These are phyloP conservation scores for Upupa epops DNA, from an alignment of 2,113 vertebrate species.

Conservation along the genomic window DNA sequence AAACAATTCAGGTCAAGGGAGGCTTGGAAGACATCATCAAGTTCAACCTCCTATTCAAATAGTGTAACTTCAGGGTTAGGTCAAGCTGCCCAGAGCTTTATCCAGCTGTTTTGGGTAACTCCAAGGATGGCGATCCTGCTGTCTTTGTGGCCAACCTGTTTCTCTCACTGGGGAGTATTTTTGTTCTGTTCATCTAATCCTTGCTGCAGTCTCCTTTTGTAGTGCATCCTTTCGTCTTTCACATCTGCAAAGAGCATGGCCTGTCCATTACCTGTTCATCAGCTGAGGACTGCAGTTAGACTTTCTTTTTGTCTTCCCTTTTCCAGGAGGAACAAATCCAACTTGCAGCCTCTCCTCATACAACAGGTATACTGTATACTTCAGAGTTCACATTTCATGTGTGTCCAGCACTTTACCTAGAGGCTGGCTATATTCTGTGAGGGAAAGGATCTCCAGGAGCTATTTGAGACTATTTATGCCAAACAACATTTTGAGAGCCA, in stretches of 20 bases:
- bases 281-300: background rate
- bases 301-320: background rate
- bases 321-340: background rate
- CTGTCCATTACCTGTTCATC: background rate
- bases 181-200: background rate
- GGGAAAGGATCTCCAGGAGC: background rate
- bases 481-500: background rate
- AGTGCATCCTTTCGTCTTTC: background rate
- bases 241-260: background rate
- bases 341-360: background rate
- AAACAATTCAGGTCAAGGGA: background rate
- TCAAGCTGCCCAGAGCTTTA: background rate
- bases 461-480: background rate
- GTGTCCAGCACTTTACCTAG: background rate
- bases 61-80: background rate
- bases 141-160: background rate
- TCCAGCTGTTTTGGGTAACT: background rate
- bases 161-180: background rate
- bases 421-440: background rate
- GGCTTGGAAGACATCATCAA: background rate
- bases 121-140: background rate
- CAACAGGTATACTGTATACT: accelerated
- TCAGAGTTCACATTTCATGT: background rate
- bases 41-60: background rate
- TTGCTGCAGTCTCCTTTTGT: background rate